Conservation (phyloP, 2,113 vertebrate species). For the Mus spicilegus region DNA sequence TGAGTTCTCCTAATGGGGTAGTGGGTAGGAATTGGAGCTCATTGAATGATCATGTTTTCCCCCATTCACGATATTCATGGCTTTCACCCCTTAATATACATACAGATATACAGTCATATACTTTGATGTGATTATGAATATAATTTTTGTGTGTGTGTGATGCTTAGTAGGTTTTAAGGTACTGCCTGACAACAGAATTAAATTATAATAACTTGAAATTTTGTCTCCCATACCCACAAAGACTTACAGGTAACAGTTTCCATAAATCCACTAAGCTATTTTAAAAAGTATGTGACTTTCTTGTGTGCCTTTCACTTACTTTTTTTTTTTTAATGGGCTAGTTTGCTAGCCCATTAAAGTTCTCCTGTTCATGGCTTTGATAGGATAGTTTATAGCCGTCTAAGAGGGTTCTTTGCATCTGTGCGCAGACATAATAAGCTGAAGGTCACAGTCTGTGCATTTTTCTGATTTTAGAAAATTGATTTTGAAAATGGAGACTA, state of each 20-base stretch:
- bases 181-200: not conserved
- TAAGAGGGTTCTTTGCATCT: not conserved
- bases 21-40: not conserved
- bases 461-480: constrained; percentile 50
- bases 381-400: not conserved
- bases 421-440: not conserved
- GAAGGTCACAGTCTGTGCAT: not conserved
- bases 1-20: not conserved
- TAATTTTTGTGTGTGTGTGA: not conserved
- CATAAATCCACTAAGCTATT: constrained; percentile 21
- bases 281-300: not conserved
- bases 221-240: not conserved
- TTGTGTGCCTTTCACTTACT: not conserved
- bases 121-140: not conserved
- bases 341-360: not conserved
- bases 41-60: not conserved
- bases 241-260: constrained; percentile 1
- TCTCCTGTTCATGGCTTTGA: not conserved
- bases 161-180: constrained; percentile 42
- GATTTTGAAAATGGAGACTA: constrained; percentile 22
- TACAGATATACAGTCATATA: not conserved
- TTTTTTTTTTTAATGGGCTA: not conserved
- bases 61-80: not conserved
- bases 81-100: not conserved
- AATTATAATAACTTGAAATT: constrained; percentile 44